These are phyloP conservation scores for Drosophila watanabei DNA, from an alignment of 1,140 invertebrate species.

Conservation along the genomic window DNA sequence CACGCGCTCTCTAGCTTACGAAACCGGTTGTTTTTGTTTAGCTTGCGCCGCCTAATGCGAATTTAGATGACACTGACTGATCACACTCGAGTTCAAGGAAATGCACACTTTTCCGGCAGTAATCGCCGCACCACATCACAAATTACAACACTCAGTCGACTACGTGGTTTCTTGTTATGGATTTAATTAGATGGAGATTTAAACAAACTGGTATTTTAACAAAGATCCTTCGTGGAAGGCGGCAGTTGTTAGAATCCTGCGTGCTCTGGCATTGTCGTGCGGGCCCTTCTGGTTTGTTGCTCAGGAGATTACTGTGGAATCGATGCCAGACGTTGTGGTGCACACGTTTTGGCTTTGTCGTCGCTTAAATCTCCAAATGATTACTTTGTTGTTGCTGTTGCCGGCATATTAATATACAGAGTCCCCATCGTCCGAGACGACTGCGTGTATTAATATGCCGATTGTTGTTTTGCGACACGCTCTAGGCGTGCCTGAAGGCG, in stretches of 20 bases:
- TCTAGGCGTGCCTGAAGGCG: slow-evolving; percentile 28
- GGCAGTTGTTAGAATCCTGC: slow-evolving; percentile 48
- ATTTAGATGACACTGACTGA: slow-evolving; percentile 22
- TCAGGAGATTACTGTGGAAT: slow-evolving; percentile 23
- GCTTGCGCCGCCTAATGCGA: slow-evolving; percentile 6
- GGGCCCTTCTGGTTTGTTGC: slow-evolving; percentile 20
- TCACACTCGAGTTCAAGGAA: slow-evolving; percentile 11
- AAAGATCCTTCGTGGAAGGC: slow-evolving; percentile 62
- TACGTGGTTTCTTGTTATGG: slow-evolving; percentile 72
- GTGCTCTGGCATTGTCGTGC: slow-evolving; percentile 22
- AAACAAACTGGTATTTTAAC: slow-evolving; percentile 61
- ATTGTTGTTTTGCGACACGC: slow-evolving; percentile 47
- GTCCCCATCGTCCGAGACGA: slow-evolving; percentile 40
- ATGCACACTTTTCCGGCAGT: slow-evolving; percentile 22
- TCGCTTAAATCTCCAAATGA: slow-evolving; percentile 80
- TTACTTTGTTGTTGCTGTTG: slow-evolving; percentile 73
- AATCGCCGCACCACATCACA: slow-evolving; percentile 11
- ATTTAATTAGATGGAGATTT: slow-evolving; percentile 79
- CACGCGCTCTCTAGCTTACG: neutral
- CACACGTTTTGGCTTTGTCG: slow-evolving; percentile 40
- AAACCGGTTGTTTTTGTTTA: slow-evolving; percentile 31
- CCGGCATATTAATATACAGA: slow-evolving; percentile 71
- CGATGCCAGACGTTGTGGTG: slow-evolving; percentile 20
- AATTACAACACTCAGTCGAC: slow-evolving; percentile 32
- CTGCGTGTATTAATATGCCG: slow-evolving; percentile 71